Evolutionary conservation across 2,113 vertebrate genomes (phyloP).

Genomic region (Pituophis catenifer): DNA sequence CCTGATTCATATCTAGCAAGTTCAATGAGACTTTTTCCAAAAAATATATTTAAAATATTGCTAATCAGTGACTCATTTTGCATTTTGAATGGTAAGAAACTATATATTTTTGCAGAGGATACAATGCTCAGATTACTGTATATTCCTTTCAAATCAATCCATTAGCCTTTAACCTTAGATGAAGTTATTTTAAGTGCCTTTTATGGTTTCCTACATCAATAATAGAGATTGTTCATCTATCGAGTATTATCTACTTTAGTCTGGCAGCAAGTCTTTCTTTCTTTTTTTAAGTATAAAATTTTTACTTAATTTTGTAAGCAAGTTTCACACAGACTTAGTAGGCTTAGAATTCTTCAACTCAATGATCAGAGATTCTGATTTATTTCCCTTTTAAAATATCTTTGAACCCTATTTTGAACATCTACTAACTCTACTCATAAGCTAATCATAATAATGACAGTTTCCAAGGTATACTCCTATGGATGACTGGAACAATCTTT

Average conservation of each 20-base stretch:
- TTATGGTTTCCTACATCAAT: background rate
- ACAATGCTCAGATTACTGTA: background rate
- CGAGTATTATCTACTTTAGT: background rate
- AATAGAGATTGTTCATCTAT: background rate
- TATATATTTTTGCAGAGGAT: background rate
- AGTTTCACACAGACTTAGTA: background rate
- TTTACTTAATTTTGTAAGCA: background rate
- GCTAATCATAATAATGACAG: too few relatives aligned
- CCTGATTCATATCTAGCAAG: background rate
- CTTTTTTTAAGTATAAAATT: background rate
- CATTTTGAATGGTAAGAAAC: background rate
- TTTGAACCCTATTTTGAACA: background rate
- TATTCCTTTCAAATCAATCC: background rate
- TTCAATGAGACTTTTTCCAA: background rate
- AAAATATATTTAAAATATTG: background rate
- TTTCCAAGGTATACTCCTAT: too few relatives aligned
- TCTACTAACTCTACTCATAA: too few relatives aligned
- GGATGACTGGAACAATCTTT: too few relatives aligned
- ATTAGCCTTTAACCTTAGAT: too few relatives aligned
- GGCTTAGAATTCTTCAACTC: background rate
- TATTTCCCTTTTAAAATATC: background rate
- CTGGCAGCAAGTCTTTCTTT: background rate
- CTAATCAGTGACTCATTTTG: background rate
- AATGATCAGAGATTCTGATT: background rate
- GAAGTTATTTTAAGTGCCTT: background rate